phyloP scores from a whole-genome alignment of 2,888 invertebrate genomes.

The Troides helena region DNA sequence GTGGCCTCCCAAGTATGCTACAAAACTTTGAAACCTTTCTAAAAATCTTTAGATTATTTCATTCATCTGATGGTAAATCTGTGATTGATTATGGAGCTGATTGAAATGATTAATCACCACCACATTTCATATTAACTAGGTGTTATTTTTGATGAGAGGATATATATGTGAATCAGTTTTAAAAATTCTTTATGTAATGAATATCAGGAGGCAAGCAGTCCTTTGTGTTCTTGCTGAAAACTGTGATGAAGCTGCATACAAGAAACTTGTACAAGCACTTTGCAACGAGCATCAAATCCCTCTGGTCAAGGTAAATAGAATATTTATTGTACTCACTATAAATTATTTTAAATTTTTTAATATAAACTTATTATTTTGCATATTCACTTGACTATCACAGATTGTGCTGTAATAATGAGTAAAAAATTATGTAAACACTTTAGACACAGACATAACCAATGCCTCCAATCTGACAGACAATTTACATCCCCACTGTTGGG shows the following conservation, averaged over 20 bases:
- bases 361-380: too few relatives aligned
- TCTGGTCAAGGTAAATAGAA: slow-evolving; percentile 85
- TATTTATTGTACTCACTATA: neutral
- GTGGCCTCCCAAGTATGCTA: slow-evolving; percentile 80
- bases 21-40: slow-evolving; percentile 39
- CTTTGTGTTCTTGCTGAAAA: slow-evolving; percentile 98
- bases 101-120: neutral
- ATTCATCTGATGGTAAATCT: too few relatives aligned
- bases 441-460: too few relatives aligned
- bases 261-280: slow-evolving; percentile 97
- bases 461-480: too few relatives aligned
- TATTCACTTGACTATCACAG: too few relatives aligned
- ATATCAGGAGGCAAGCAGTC: slow-evolving; percentile 93
- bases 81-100: neutral
- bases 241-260: slow-evolving; percentile 98
- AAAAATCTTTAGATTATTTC: neutral
- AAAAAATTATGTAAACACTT: too few relatives aligned
- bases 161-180: too few relatives aligned
- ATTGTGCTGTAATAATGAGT: too few relatives aligned
- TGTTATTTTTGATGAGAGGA: too few relatives aligned
- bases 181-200: too few relatives aligned
- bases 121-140: too few relatives aligned
- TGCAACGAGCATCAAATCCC: slow-evolving; percentile 99
- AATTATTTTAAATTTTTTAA: neutral
- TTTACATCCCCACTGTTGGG: too few relatives aligned